Percentiles rank a stretch among this genome's conserved stretches.
These are phyloP conservation scores for Chloroceryle amazona DNA, from an alignment of 2,797 vertebrate genomes.

Conservation along the genomic window DNA sequence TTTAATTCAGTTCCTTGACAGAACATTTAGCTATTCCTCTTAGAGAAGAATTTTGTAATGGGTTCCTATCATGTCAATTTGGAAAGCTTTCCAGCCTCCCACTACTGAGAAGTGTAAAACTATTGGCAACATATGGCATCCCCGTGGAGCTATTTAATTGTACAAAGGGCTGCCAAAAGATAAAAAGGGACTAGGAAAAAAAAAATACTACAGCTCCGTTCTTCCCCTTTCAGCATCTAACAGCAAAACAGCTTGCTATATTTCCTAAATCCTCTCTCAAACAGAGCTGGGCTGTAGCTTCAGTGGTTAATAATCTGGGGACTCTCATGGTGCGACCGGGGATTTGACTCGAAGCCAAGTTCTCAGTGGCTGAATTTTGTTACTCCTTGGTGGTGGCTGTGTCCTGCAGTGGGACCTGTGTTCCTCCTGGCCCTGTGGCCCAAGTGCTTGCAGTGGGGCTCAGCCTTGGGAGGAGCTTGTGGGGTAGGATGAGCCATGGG, in stretches of 20 bases:
- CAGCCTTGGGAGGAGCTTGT: not conserved
- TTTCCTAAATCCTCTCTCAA: conserved; percentile 56
- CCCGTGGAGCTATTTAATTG: conserved; percentile 77
- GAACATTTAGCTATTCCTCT: conserved; percentile 71
- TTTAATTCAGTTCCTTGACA: conserved; percentile 78
- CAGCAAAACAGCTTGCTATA: conserved; percentile 60
- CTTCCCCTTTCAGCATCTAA: conserved; percentile 57
- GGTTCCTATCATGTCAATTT: conserved; percentile 79
- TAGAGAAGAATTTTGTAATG: conserved; percentile 76
- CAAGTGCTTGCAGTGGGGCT: not conserved
- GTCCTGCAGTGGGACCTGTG: fast-evolving
- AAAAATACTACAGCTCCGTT: conserved; percentile 28
- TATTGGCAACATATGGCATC: conserved; percentile 80
- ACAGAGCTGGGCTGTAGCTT: conserved; percentile 19
- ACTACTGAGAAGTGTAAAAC: conserved; percentile 77
- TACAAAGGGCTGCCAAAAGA: conserved; percentile 77
- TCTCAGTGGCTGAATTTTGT: not conserved
- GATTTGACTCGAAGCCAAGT: not conserved
- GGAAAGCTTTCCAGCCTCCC: conserved; percentile 76
- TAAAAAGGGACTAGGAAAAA: conserved; percentile 51
- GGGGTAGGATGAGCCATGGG: not conserved
- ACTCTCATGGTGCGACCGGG: not conserved
- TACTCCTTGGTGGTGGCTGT: not conserved
- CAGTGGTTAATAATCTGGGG: not conserved
- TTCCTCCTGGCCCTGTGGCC: not conserved